Percentiles rank a stretch among this genome's conserved stretches.
Conservation (phyloP, 2,797 vertebrate species). For the Syngnathus rostellatus region DNA sequence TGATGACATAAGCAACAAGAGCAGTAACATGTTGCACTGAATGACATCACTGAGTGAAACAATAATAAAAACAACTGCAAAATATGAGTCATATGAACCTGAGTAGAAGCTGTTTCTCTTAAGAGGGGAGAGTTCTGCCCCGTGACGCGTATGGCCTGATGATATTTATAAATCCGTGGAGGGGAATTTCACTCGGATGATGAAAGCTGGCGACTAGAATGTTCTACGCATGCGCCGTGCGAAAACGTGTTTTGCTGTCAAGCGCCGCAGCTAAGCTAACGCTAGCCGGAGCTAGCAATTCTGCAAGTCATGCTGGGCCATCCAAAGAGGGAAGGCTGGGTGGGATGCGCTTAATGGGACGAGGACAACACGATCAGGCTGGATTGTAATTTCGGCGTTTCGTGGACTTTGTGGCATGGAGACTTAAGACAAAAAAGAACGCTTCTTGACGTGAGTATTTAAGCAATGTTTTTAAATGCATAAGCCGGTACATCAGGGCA, state of each 20-base stretch:
- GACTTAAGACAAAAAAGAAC: not conserved
- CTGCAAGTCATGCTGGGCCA: constrained; percentile 83
- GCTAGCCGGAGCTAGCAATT: constrained; percentile 67
- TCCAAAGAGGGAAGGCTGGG: constrained; percentile 60
- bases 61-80: not conserved
- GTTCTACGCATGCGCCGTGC: constrained; percentile 76
- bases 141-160: constrained; percentile 1
- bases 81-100: not conserved
- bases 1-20: not conserved
- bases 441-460: constrained; percentile 58
- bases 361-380: constrained; percentile 23
- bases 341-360: constrained; percentile 33
- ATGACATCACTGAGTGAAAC: not conserved
- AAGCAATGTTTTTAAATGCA: constrained; percentile 32
- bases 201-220: constrained; percentile 68
- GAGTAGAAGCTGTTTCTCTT: constrained; percentile 8
- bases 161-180: constrained; percentile 8
- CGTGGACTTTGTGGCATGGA: constrained; percentile 34
- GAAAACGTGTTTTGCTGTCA: constrained; percentile 66
- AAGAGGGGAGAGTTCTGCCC: not conserved
- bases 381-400: not conserved
- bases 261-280: constrained; percentile 59
- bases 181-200: constrained; percentile 41
- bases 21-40: not conserved
- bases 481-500: constrained; percentile 11